Conservation (phyloP, 2,888 invertebrate genomes). For the Hyles lineata region DNA sequence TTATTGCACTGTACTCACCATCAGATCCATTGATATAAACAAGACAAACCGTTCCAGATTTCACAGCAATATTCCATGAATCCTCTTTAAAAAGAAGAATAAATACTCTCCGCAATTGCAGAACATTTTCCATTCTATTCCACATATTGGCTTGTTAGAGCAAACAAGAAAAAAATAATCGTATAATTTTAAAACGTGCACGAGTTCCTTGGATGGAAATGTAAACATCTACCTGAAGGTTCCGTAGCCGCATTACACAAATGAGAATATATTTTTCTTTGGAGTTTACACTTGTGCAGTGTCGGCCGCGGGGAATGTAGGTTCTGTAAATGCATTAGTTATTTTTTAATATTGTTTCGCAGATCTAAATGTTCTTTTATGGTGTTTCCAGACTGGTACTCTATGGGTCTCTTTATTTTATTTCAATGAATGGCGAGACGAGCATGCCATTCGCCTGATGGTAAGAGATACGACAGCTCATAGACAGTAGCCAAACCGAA, state of each 20-base stretch:
- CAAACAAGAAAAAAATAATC: constrained; percentile 13
- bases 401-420: no score
- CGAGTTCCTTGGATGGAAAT: constrained; percentile 36
- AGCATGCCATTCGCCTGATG: no score
- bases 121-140: background rate
- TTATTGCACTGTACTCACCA: no score
- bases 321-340: background rate
- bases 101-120: background rate
- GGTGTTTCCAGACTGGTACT: no score
- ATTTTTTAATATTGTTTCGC: background rate
- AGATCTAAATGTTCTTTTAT: background rate
- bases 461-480: no score
- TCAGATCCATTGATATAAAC: no score
- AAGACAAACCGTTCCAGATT: no score
- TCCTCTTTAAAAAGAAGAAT: background rate
- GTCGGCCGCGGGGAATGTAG: background rate
- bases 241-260: constrained; percentile 47
- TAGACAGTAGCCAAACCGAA: no score
- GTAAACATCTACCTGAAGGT: constrained; percentile 46
- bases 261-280: constrained; percentile 51
- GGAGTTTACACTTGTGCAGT: constrained; percentile 20
- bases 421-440: no score
- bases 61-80: background rate
- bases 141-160: constrained; percentile 9
- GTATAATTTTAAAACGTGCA: constrained; percentile 9